Evolutionary conservation across 2,113 vertebrate genomes (phyloP).

Genomic region (Petrocephalus microphthalmus): DNA sequence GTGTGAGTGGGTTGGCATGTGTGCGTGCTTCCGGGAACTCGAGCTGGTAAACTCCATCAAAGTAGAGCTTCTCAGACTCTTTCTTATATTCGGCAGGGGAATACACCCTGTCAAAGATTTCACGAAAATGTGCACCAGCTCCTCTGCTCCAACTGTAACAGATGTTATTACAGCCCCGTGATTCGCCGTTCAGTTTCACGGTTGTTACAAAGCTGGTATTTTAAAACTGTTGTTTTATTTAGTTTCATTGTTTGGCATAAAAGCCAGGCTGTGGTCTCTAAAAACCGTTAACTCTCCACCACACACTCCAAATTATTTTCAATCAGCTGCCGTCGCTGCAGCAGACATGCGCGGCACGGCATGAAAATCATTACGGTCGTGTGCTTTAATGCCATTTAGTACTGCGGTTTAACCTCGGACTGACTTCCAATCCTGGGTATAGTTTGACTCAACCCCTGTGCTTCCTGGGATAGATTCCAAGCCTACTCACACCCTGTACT

Average conservation of each 20-base stretch:
- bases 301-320: neutral
- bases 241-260: neutral
- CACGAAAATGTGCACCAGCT: neutral
- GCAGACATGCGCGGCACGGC: neutral
- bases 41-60: conserved; percentile 8
- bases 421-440: neutral
- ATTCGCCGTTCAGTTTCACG: neutral
- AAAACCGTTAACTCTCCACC: neutral
- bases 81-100: neutral
- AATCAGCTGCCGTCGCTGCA: neutral
- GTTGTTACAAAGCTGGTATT: neutral
- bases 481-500: neutral
- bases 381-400: neutral
- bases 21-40: neutral
- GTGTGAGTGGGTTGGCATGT: neutral
- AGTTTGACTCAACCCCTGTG: neutral
- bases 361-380: conserved; percentile 6
- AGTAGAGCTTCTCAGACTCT: neutral
- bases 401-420: neutral
- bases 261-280: neutral
- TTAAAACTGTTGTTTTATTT: neutral
- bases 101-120: neutral
- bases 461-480: neutral
- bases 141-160: neutral
- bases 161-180: neutral